phyloP scores from a whole-genome alignment of 2,888 invertebrate genomes.

The Operophtera brumata region DNA sequence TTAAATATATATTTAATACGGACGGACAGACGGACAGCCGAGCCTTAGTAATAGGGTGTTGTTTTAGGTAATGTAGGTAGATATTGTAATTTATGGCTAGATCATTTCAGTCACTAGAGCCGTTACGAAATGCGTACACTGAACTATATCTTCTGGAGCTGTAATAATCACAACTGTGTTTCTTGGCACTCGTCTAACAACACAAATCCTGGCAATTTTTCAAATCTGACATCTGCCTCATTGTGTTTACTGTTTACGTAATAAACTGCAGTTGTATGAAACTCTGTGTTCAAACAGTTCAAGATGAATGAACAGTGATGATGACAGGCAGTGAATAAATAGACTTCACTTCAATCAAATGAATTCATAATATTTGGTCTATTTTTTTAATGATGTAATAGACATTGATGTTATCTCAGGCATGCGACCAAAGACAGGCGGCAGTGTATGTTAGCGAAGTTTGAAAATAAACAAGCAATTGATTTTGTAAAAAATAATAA shows the following conservation, averaged over 20 bases:
- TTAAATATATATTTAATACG: too few relatives aligned
- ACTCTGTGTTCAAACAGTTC: neutral
- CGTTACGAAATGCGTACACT: neutral
- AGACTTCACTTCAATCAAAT: neutral
- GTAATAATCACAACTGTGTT: neutral
- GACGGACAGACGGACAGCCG: too few relatives aligned
- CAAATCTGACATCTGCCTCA: slow-evolving; percentile 13
- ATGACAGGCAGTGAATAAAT: neutral
- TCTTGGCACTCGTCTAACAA: neutral
- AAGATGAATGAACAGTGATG: too few relatives aligned
- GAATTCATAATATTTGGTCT: too few relatives aligned
- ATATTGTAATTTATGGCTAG: too few relatives aligned
- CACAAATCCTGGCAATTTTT: slow-evolving; percentile 7
- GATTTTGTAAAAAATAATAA: too few relatives aligned
- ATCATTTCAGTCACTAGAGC: too few relatives aligned
- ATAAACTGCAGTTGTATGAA: neutral
- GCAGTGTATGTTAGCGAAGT: neutral
- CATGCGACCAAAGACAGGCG: too few relatives aligned
- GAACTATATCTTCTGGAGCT: neutral
- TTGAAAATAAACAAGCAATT: neutral
- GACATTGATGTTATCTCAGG: too few relatives aligned
- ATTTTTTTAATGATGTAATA: too few relatives aligned
- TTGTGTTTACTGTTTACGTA: slow-evolving; percentile 6
- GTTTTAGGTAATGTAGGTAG: too few relatives aligned
- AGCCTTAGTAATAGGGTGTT: too few relatives aligned